Evolutionary conservation across 2,888 invertebrate genomes (phyloP).

Genomic region (Zygothrica quintamaculata): DNA sequence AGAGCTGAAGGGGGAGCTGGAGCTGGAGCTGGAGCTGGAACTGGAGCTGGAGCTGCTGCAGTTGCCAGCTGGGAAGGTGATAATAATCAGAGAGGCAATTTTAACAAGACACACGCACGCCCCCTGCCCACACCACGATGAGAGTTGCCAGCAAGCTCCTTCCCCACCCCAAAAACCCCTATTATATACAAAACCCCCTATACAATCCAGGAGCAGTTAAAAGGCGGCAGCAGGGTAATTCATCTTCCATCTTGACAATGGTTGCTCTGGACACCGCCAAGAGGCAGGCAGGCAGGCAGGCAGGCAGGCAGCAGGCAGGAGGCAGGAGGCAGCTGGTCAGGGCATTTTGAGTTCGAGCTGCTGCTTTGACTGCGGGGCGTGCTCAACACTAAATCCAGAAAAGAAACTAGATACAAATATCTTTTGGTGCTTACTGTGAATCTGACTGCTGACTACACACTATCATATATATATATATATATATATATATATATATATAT

Average conservation of each 20-base stretch:
- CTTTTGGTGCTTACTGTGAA: slow-evolving; percentile 38
- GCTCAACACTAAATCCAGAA: slow-evolving; percentile 55
- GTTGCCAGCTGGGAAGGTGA: slow-evolving; percentile 56
- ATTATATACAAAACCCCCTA: not conserved
- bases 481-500: slow-evolving; percentile 1
- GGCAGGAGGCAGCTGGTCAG: not conserved
- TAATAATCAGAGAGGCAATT: slow-evolving; percentile 77
- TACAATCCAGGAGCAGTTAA: slow-evolving; percentile 6
- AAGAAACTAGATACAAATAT: slow-evolving; percentile 78
- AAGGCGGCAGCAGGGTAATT: slow-evolving; percentile 58
- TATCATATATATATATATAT: not conserved
- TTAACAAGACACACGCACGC: slow-evolving; percentile 69
- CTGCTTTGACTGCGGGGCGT: slow-evolving; percentile 31
- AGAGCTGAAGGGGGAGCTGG: too few relatives aligned
- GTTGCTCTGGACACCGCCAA: slow-evolving; percentile 58
- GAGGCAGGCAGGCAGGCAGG: not conserved
- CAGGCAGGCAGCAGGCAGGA: slow-evolving; percentile 27
- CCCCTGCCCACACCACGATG: slow-evolving; percentile 11
- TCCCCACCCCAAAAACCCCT: not conserved
- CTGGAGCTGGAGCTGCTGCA: slow-evolving; percentile 31
- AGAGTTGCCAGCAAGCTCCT: too few relatives aligned
- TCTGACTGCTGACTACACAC: slow-evolving; percentile 18
- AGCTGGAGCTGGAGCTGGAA: slow-evolving; percentile 19
- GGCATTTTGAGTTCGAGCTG: not conserved
- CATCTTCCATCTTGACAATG: slow-evolving; percentile 74